Base-by-base conservation (phyloP, 1,140 invertebrate genomes). In the Sipha flava region DNA sequence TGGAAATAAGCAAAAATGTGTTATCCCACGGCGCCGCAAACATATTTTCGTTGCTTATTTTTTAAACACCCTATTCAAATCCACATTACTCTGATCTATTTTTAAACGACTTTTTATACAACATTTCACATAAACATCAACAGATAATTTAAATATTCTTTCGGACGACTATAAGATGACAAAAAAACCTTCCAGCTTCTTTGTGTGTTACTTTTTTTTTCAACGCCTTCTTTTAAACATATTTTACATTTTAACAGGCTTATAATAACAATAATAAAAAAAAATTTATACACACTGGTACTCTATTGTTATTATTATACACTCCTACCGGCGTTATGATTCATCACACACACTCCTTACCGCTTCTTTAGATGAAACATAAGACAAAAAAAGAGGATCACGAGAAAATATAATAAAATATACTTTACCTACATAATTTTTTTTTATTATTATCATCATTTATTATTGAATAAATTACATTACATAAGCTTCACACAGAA, bases 101-200 rank as follows among this genome's bases (percentile, higher is more conserved):
- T 77, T 77, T 57, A 34, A 77, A 77, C 66, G 73, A 43, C 52
- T 77, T 40, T 54, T 49, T 34, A 52, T 23, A 75, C n/a, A 49
- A 37, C 7, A 75, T 21, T 52, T 29, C 2, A 45, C 16, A 29
- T n/a, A 26, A 47, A 26, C 43, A 26, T 26, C 40, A 26, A 29
- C 37, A 29, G 16, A 47, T n/a, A 47, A 70, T 70, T 45, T 47
- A 18, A 70, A 70, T 70, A 70, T 47, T 16, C 6, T 70, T 47
- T 47, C 6, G 3, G 26, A 31, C 14, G 34, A 14, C n/a, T 14
- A 14, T 16, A 66, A 16, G 21, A 37, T 5, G 37, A 68, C 64
- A 21, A n/a, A 21, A 45, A 45, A 68, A 68, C 4, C 1, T 9
- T 4, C 7, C n/a, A 68, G 23, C 64, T 47, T 47, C 16, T 45